Conservation (phyloP, 1,140 invertebrate genomes). For the Andrena cerasifolii region DNA sequence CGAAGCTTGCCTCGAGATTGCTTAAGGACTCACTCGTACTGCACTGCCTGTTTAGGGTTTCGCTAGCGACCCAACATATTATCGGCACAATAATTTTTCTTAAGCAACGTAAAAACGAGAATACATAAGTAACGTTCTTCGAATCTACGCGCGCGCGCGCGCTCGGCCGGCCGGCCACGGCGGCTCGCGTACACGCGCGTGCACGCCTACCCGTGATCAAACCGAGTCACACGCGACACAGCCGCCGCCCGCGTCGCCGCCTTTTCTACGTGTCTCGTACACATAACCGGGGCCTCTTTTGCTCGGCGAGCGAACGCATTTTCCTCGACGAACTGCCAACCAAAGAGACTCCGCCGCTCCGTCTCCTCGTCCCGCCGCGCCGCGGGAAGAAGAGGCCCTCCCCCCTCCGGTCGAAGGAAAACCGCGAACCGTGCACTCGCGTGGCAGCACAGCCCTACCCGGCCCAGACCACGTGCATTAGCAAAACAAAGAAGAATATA, state of each 20-base stretch:
- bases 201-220: slow-evolving; percentile 8
- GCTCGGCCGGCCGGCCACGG: slow-evolving; percentile 4
- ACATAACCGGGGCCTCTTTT: background rate
- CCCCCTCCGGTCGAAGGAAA: background rate
- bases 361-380: slow-evolving; percentile 21
- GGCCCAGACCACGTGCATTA: slow-evolving; percentile 26
- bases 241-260: background rate
- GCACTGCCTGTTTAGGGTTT: slow-evolving; percentile 83
- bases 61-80: slow-evolving; percentile 82
- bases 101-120: slow-evolving; percentile 78
- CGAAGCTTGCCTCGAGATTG: slow-evolving; percentile 83
- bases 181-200: slow-evolving; percentile 39
- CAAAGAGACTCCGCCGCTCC: background rate
- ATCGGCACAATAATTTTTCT: slow-evolving; percentile 83
- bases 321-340: slow-evolving; percentile 26
- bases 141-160: slow-evolving; percentile 57
- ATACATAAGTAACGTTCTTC: slow-evolving; percentile 71
- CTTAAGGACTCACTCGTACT: slow-evolving; percentile 82
- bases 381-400: background rate
- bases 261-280: background rate
- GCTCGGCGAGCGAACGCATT: background rate
- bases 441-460: slow-evolving; percentile 11
- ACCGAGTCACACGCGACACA: background rate
- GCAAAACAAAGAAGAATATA: background rate
- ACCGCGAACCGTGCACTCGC: slow-evolving; percentile 25